Evolutionary conservation across 2,888 invertebrate genomes (phyloP).

Genomic region (Macropis europaea): DNA sequence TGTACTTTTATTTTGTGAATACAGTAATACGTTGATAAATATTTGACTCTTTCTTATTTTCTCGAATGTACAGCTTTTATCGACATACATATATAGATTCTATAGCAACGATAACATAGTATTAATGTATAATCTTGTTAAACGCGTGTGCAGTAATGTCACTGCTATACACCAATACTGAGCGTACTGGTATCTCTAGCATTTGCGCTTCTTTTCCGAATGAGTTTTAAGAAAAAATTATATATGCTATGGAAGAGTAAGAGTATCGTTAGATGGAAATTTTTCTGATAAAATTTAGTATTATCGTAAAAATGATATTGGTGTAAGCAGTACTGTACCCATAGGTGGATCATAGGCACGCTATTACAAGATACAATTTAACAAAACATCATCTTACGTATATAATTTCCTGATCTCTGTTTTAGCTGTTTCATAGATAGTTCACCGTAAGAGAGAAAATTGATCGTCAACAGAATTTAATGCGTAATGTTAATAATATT

Average conservation of each 20-base stretch:
- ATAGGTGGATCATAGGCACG: background rate
- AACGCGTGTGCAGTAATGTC: slow-evolving; percentile 12
- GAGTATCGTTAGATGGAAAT: background rate
- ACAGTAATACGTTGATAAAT: slow-evolving; percentile 46
- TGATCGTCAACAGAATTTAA: slow-evolving; percentile 2
- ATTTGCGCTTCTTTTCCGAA: background rate
- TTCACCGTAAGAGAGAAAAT: slow-evolving; percentile 5
- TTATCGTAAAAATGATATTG: background rate
- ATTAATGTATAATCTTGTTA: slow-evolving; percentile 11
- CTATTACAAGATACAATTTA: background rate
- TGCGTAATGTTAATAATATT: slow-evolving; percentile 5
- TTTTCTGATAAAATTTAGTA: background rate
- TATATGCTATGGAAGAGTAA: background rate
- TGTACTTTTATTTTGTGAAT: slow-evolving; percentile 61
- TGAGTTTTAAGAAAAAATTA: background rate
- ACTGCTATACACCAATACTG: slow-evolving; percentile 3
- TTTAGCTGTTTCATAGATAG: background rate
- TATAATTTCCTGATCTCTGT: background rate
- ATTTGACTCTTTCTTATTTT: slow-evolving; percentile 29
- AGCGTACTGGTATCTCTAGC: background rate
- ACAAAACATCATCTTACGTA: background rate
- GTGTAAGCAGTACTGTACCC: slow-evolving; percentile 18
- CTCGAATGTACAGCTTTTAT: slow-evolving; percentile 43
- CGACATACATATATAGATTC: slow-evolving; percentile 41
- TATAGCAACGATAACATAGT: slow-evolving; percentile 19